These are phyloP conservation scores for Andinoacara biseriatus DNA, from an alignment of 2,113 vertebrate genomes.

Conservation along the genomic window DNA sequence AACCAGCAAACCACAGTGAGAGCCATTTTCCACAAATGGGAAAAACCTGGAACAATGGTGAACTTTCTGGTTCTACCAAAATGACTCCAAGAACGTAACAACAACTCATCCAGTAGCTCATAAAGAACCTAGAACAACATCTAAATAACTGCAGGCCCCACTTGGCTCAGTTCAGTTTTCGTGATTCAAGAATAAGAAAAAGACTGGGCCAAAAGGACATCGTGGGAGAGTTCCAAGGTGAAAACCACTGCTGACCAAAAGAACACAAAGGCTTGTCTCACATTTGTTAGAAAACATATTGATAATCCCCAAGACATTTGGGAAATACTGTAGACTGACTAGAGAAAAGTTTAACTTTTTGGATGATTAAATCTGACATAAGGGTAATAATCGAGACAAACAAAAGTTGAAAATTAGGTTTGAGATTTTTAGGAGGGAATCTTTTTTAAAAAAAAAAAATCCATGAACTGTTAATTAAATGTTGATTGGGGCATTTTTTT, in stretches of 20 bases:
- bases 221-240: neutral
- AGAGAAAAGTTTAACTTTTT: too few species aligned
- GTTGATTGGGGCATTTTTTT: too few species aligned
- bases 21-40: neutral
- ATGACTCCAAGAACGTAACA: neutral
- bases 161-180: neutral
- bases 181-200: neutral
- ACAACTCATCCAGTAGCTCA: neutral
- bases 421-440: too few species aligned
- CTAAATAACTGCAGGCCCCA: neutral
- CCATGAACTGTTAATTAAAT: too few species aligned
- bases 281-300: too few species aligned
- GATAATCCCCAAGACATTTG: too few species aligned
- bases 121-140: neutral
- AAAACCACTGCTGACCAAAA: neutral
- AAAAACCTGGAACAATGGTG: neutral
- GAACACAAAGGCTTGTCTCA: neutral
- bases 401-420: too few species aligned
- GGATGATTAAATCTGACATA: too few species aligned
- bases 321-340: too few species aligned
- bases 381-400: too few species aligned
- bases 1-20: too few species aligned
- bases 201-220: neutral
- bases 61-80: neutral
- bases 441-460: too few species aligned